phyloP scores from a whole-genome alignment of 2,113 vertebrate species.

The Cettia cetti region DNA sequence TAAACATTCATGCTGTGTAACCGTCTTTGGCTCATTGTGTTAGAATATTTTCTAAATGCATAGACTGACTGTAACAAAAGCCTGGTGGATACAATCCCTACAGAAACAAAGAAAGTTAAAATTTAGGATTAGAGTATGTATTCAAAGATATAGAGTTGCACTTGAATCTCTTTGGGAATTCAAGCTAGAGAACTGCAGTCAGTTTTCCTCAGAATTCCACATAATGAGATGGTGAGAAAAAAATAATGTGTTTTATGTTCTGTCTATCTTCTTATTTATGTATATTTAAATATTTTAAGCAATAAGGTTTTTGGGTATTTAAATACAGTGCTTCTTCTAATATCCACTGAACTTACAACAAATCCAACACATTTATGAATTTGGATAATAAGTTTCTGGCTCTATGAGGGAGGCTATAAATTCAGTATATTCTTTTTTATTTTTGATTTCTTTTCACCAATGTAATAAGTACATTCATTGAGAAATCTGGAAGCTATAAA shows the following conservation, averaged over 20 bases:
- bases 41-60: background rate
- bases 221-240: background rate
- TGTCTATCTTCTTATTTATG: background rate
- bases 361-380: no score
- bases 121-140: background rate
- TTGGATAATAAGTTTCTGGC: background rate
- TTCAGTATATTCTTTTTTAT: background rate
- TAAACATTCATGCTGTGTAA: background rate
- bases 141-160: background rate
- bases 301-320: background rate
- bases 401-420: background rate
- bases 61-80: background rate
- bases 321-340: background rate
- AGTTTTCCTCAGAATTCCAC: background rate
- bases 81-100: background rate
- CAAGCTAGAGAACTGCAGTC: background rate
- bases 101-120: background rate
- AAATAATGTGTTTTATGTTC: background rate
- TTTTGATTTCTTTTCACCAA: background rate
- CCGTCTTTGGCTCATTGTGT: background rate
- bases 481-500: background rate
- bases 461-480: background rate
- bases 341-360: background rate
- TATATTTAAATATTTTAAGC: background rate
- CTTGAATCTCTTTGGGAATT: background rate